phyloP scores from a whole-genome alignment of 2,113 vertebrate genomes.

The Condylura cristata region DNA sequence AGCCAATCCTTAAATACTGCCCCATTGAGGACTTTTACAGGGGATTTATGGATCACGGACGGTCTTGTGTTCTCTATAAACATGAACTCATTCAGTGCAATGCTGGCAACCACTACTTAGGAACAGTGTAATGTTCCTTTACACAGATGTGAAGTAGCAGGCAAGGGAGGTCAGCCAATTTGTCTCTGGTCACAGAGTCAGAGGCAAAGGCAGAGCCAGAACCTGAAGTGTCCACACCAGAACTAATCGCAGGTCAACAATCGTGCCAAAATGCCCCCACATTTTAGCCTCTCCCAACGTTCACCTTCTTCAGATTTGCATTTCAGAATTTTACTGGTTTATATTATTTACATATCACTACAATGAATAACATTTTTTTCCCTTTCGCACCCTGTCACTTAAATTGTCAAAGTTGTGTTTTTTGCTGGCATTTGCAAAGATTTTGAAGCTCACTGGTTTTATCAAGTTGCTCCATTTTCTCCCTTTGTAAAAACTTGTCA shows the following conservation, averaged over 20 bases:
- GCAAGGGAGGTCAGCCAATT: not conserved
- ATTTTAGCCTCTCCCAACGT: not conserved
- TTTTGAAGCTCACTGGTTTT: not conserved
- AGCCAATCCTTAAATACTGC: not conserved
- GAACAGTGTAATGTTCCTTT: not conserved
- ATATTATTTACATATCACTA: not conserved
- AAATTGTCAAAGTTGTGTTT: not conserved
- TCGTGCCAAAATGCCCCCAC: not conserved
- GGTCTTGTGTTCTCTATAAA: not conserved
- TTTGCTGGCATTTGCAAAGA: constrained; percentile 24
- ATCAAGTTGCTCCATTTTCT: not conserved
- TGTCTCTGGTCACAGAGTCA: not conserved
- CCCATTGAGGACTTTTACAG: not conserved
- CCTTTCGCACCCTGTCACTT: not conserved
- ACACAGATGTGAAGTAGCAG: not conserved
- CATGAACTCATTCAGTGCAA: not conserved
- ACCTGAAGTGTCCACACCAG: not conserved
- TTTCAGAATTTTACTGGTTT: not conserved
- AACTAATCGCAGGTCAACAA: not conserved
- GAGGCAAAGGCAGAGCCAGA: not conserved
- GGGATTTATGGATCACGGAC: not conserved
- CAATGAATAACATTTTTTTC: not conserved
- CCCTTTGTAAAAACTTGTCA: not conserved
- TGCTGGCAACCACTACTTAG: not conserved
- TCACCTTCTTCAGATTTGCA: not conserved